Evolutionary conservation across 2,113 vertebrate species (phyloP).

Genomic region (Bujurquina vittata): DNA sequence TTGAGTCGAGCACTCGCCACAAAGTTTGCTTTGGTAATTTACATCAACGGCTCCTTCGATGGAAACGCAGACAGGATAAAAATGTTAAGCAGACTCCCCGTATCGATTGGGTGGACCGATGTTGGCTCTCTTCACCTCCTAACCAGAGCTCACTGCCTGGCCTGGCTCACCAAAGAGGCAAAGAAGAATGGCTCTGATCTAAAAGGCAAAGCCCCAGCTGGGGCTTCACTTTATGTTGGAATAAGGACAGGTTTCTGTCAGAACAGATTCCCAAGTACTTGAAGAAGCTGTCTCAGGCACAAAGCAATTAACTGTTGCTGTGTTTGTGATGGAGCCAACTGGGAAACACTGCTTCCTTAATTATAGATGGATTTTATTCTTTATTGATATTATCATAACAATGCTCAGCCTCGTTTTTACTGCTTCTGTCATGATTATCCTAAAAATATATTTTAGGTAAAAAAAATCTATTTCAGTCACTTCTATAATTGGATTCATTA

Average conservation of each 20-base stretch:
- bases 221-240: slow-evolving; percentile 49
- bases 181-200: slow-evolving; percentile 50
- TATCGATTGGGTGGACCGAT: slow-evolving; percentile 28
- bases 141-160: slow-evolving; percentile 25
- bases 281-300: slow-evolving; percentile 53
- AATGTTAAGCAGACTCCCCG: slow-evolving; percentile 56
- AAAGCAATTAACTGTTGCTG: slow-evolving; percentile 69
- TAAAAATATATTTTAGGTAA: not conserved
- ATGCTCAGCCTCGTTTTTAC: slow-evolving; percentile 18
- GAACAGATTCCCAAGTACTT: slow-evolving; percentile 40
- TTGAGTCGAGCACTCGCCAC: slow-evolving; percentile 33
- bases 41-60: slow-evolving; percentile 6
- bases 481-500: slow-evolving; percentile 36
- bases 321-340: slow-evolving; percentile 34
- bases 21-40: slow-evolving; percentile 50
- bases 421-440: not conserved
- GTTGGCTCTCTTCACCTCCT: slow-evolving; percentile 16
- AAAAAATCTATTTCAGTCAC: not conserved
- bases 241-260: slow-evolving; percentile 59
- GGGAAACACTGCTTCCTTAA: slow-evolving; percentile 36
- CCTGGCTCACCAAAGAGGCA: slow-evolving; percentile 14
- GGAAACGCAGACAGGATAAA: slow-evolving; percentile 32
- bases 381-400: slow-evolving; percentile 48
- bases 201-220: slow-evolving; percentile 43
- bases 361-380: slow-evolving; percentile 48